Conservation (phyloP, 2,797 vertebrate genomes). For the Hemibagrus guttatus region DNA sequence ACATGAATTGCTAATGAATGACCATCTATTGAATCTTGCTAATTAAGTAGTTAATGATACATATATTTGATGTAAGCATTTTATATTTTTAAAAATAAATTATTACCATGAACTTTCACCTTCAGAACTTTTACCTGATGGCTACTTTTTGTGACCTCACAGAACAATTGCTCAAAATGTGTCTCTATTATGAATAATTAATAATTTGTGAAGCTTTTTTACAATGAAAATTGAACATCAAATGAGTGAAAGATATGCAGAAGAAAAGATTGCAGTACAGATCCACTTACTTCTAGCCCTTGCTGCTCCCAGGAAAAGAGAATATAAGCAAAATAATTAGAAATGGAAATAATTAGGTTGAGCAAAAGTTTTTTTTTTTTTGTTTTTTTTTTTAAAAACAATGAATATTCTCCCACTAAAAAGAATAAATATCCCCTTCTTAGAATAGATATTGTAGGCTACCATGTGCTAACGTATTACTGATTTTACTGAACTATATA, state of each 20-base stretch:
- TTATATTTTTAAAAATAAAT: not conserved
- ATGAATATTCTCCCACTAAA: not conserved
- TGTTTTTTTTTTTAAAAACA: not conserved
- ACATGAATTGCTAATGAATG: not conserved
- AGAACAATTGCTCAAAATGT: constrained; percentile 2
- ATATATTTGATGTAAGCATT: not conserved
- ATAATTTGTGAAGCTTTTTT: not conserved
- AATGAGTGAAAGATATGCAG: constrained; percentile 67
- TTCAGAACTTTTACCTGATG: not conserved
- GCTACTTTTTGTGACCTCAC: not conserved
- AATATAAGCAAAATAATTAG: constrained; percentile 62
- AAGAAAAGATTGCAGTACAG: constrained; percentile 46
- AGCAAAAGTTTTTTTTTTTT: constrained; percentile 25
- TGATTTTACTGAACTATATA: not conserved
- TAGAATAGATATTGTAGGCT: not conserved
- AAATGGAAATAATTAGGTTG: constrained; percentile 65
- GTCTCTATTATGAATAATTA: not conserved
- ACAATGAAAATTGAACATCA: constrained; percentile 36
- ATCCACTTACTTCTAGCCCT: constrained; percentile 96
- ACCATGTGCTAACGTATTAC: not conserved
- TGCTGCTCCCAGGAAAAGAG: constrained; percentile 87
- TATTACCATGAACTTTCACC: not conserved
- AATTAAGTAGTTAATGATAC: not conserved
- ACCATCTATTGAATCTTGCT: not conserved
- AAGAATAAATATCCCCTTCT: not conserved